Conservation (phyloP, 1,140 invertebrate species). For the Monomorium pharaonis region DNA sequence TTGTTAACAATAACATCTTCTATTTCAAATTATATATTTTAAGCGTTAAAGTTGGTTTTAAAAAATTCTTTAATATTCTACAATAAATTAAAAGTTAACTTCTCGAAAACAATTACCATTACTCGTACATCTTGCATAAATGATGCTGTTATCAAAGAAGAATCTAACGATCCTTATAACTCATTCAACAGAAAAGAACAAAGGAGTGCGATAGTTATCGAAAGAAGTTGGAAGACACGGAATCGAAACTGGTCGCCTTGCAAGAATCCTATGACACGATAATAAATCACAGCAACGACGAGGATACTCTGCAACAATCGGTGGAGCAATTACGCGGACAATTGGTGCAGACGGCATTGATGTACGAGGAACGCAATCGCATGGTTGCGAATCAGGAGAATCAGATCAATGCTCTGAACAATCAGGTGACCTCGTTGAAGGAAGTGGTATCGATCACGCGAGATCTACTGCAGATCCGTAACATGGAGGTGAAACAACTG, state of each 20-base stretch:
- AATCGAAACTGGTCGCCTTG: constrained; percentile 73
- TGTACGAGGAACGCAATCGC: constrained; percentile 76
- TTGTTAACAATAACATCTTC: not conserved
- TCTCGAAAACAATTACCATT: not conserved
- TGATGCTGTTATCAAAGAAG: no score
- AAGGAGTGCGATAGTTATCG: constrained; percentile 77
- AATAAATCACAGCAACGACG: constrained; percentile 61
- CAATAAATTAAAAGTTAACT: not conserved
- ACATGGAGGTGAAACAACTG: constrained; percentile 91
- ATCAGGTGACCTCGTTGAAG: constrained; percentile 90
- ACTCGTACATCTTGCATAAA: not conserved
- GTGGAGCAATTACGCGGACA: constrained; percentile 77
- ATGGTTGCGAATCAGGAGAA: constrained; percentile 87
- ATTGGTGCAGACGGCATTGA: constrained; percentile 73
- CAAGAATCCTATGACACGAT: constrained; percentile 57
- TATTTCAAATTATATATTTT: not conserved
- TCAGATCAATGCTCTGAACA: constrained; percentile 89
- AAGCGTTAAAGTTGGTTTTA: not conserved
- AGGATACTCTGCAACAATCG: constrained; percentile 68
- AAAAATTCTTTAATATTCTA: not conserved
- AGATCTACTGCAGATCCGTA: constrained; percentile 91
- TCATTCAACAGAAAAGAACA: constrained; percentile 70
- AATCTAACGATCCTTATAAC: not conserved
- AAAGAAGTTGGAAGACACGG: constrained; percentile 73
- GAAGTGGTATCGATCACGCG: constrained; percentile 92